Evolutionary conservation across 2,888 invertebrate genomes (phyloP), one percentile per base, ranked within the genome.

Genomic region (Drosophila kuntzei): DNA sequence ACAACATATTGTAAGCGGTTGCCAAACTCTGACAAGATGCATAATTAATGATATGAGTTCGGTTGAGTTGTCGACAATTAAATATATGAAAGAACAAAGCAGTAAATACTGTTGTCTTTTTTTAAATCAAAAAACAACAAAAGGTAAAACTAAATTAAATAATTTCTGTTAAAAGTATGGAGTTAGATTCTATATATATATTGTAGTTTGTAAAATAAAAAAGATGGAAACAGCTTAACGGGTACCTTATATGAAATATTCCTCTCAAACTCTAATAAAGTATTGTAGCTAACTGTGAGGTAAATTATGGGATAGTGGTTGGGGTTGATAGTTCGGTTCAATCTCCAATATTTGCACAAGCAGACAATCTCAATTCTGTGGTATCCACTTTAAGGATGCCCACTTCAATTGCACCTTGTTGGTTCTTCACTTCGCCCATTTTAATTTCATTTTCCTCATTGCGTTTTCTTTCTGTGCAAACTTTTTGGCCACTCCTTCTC

Each of bases 371-470:
- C 32, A 44, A 63, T 55, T 44, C 43, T 50, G 53, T 77, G 49
- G 71, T 54, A 62, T 47, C 34, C 69, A 75, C 76, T 69, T 75
- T 36, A 69, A 70, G 57, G 32, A 61, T 63, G 55, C 27, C 46
- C 60, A 66, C 62, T 80, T 63, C 39, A 67, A 53, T 62, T 70
- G 61, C 70, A 66, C 69, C 79, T 81, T 73, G 75, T 66, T 78
- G 82, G 63, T 51, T 70, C 71, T 76, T 70, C 64, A 55, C 51
- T 80, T 67, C 53, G 55, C 44, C 65, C 62, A 75, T 80, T 83
- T 77, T 84, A 76, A 80, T 80, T 80, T 76, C 64, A 80, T 83
- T 79, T 80, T 76, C 61, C 57, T 70, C 62, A 71, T 71, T 83
- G 69, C 72, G 74, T 77, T 80, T 84, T 74, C 67, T 20, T 74